phyloP scores from a whole-genome alignment of 2,113 vertebrate species.

The Lathamus discolor region DNA sequence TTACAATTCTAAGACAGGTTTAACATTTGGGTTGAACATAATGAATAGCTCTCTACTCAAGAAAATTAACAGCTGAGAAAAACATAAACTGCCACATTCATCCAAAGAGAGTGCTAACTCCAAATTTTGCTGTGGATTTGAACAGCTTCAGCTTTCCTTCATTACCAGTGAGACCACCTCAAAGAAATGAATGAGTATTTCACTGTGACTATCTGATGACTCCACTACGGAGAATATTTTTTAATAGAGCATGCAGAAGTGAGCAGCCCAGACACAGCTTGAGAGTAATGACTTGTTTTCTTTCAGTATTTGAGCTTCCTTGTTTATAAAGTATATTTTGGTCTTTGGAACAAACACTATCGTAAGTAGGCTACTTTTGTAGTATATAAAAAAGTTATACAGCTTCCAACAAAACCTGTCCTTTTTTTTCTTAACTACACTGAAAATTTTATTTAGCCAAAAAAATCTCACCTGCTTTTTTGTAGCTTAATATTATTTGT shows the following conservation, averaged over 20 bases:
- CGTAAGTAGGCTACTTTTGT: not conserved
- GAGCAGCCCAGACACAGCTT: not conserved
- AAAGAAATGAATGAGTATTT: not conserved
- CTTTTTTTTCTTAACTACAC: not conserved
- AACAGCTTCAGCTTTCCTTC: not conserved
- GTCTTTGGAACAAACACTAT: not conserved
- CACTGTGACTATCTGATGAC: not conserved
- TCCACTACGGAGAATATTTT: not conserved
- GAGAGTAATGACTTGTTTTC: not conserved
- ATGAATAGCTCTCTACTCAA: not conserved
- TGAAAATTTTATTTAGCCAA: not conserved
- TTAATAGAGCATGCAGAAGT: not conserved
- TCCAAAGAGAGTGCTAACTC: not conserved
- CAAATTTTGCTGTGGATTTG: not conserved
- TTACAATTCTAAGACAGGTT: conserved; percentile 5
- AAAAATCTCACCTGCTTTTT: not conserved
- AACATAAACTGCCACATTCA: not conserved
- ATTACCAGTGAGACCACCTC: not conserved
- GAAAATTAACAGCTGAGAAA: conserved; percentile 12
- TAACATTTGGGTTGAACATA: conserved; percentile 3
- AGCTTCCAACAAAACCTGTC: not conserved
- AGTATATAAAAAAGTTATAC: not conserved
- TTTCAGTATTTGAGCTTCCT: not conserved
- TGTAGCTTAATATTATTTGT: not conserved
- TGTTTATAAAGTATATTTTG: not conserved